Conservation (phyloP, 2,113 vertebrate genomes). For the Pachypanchax playfairii region DNA sequence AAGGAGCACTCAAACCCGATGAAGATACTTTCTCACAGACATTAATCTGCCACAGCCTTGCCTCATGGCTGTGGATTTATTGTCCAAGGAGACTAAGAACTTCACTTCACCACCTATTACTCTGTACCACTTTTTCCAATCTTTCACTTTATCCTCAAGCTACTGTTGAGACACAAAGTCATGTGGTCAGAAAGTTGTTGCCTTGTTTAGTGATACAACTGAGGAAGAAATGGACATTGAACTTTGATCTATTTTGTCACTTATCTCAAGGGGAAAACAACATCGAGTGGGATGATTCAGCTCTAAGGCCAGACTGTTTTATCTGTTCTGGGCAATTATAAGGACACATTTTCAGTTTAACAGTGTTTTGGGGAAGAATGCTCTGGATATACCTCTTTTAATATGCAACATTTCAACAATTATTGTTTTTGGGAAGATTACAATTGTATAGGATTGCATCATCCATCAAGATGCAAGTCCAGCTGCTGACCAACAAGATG, state of each 20-base stretch:
- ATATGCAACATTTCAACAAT: not conserved
- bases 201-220: conserved; percentile 37
- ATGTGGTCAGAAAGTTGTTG: conserved; percentile 25
- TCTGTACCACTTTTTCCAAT: conserved; percentile 5
- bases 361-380: no score
- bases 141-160: conserved; percentile 15
- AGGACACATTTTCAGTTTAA: not conserved
- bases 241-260: not conserved
- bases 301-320: conserved; percentile 1
- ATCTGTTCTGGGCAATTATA: not conserved
- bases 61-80: conserved; percentile 26
- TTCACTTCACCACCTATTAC: conserved; percentile 16
- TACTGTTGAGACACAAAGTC: conserved; percentile 37
- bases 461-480: not conserved
- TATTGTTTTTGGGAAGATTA: no score
- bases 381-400: not conserved
- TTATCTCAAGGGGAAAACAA: conserved; percentile 10
- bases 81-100: conserved; percentile 25
- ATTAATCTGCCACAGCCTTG: conserved; percentile 46
- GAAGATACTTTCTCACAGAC: conserved; percentile 36
- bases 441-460: no score
- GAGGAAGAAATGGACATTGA: conserved; percentile 37
- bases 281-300: conserved; percentile 9
- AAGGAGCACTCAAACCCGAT: conserved; percentile 27
- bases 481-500: no score